phyloP scores from a whole-genome alignment of 1,140 invertebrate species.

The Pseudomyrmex dendroicus region DNA sequence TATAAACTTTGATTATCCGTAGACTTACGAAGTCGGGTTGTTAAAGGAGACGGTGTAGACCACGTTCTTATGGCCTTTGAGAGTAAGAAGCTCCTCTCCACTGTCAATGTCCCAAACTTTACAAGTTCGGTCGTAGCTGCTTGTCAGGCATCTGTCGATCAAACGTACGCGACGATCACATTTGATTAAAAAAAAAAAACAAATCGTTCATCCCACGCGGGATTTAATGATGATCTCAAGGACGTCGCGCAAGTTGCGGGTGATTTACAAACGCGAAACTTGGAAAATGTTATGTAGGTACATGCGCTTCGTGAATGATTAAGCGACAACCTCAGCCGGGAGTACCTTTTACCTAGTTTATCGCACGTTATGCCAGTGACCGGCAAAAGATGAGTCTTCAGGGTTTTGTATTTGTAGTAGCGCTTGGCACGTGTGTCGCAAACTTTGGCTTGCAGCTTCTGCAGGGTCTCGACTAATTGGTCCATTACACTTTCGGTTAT shows the following conservation, averaged over 20 bases:
- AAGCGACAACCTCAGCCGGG: conserved; percentile 56
- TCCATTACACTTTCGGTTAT: conserved; percentile 86
- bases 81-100: conserved; percentile 89
- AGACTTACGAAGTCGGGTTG: conserved; percentile 90
- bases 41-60: conserved; percentile 93
- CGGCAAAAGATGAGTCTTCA: conserved; percentile 91
- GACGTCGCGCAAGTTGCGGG: too few species aligned
- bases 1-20: conserved; percentile 14
- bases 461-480: conserved; percentile 85
- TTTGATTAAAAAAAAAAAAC: not conserved
- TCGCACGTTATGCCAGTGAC: conserved; percentile 91
- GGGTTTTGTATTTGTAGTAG: conserved; percentile 89
- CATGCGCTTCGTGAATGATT: not conserved
- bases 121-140: conserved; percentile 94
- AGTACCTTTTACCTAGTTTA: conserved; percentile 84
- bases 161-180: not conserved
- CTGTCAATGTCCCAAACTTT: conserved; percentile 92
- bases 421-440: conserved; percentile 86
- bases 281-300: not conserved
- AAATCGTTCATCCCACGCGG: not conserved
- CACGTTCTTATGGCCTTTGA: conserved; percentile 92
- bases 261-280: too few species aligned
- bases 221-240: not conserved
- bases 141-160: conserved; percentile 89
- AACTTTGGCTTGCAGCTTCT: conserved; percentile 85